phyloP scores from a whole-genome alignment of 2,888 invertebrate species.

The Xestoiulus laeticollis region DNA sequence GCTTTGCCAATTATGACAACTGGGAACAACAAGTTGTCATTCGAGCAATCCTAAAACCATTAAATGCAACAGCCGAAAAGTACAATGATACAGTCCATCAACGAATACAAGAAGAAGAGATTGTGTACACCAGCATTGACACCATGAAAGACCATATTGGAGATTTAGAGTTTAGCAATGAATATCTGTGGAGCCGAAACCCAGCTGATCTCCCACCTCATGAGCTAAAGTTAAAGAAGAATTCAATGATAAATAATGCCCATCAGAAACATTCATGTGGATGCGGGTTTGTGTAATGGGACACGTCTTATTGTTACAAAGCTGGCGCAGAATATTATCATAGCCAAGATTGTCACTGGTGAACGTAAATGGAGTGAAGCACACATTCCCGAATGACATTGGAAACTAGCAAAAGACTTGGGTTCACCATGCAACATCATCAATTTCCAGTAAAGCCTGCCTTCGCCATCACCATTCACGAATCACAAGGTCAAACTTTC shows the following conservation, averaged over 20 bases:
- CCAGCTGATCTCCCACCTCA: conserved; percentile 58
- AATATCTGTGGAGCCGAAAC: conserved; percentile 58
- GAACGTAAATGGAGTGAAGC: conserved; percentile 57
- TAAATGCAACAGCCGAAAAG: not conserved
- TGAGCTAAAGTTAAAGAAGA: conserved; percentile 58
- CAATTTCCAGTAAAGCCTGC: conserved; percentile 57
- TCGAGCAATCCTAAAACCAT: not conserved
- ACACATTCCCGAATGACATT: conserved; percentile 57
- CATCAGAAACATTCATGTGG: conserved; percentile 58
- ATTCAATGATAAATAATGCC: conserved; percentile 58
- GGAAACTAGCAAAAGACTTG: conserved; percentile 55
- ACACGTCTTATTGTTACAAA: conserved; percentile 58
- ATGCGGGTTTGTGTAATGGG: conserved; percentile 59
- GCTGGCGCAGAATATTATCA: conserved; percentile 57
- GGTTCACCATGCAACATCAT: conserved; percentile 57
- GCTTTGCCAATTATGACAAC: too few species aligned
- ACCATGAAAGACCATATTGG: conserved; percentile 56
- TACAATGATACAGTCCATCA: too few species aligned
- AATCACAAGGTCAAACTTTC: conserved; percentile 56
- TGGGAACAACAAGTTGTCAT: too few species aligned
- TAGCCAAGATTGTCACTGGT: conserved; percentile 57
- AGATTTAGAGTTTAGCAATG: conserved; percentile 57
- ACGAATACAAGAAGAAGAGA: not conserved
- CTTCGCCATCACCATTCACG: conserved; percentile 57
- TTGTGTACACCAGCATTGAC: conserved; percentile 50